A percentile compares a stretch with the other conserved stretches of the same genome.
Evolutionary conservation across 2,797 vertebrate genomes (phyloP).

Genomic region (Clarias laeviceps): DNA sequence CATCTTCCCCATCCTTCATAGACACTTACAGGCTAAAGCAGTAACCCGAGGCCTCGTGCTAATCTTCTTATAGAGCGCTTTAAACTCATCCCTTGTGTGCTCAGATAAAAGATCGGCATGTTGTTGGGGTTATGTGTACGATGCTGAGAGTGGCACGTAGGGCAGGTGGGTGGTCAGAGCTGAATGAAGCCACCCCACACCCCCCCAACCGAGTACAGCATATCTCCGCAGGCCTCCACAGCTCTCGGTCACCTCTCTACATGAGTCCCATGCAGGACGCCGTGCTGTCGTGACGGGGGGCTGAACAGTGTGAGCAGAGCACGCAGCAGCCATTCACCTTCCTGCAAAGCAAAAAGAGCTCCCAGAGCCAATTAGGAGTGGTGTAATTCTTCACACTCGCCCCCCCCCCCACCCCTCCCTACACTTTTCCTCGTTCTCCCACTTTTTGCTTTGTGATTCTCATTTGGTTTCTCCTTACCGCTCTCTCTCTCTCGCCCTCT

Average conservation of each 20-base stretch:
- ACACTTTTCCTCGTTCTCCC: not conserved
- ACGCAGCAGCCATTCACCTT: slow-evolving; percentile 44
- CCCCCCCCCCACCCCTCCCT: not conserved
- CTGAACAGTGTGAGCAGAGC: slow-evolving; percentile 7
- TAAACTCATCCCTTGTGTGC: slow-evolving; percentile 30
- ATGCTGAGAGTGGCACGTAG: slow-evolving; percentile 25
- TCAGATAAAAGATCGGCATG: slow-evolving; percentile 22
- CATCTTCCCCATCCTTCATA: not conserved
- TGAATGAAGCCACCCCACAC: slow-evolving; percentile 38
- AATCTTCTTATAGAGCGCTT: slow-evolving; percentile 22
- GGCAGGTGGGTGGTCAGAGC: slow-evolving; percentile 39
- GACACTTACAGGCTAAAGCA: not conserved
- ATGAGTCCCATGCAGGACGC: slow-evolving; percentile 37
- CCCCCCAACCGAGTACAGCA: slow-evolving; percentile 44
- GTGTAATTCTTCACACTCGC: slow-evolving; percentile 44
- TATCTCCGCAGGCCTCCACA: slow-evolving; percentile 45
- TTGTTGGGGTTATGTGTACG: slow-evolving; percentile 29
- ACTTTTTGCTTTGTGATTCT: slow-evolving; percentile 9
- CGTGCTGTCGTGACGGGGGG: slow-evolving; percentile 27
- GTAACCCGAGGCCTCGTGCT: not conserved
- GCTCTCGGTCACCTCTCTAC: slow-evolving; percentile 51
- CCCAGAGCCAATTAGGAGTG: slow-evolving; percentile 52
- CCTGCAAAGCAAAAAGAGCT: slow-evolving; percentile 37
- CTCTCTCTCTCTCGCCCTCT: slow-evolving; percentile 7
- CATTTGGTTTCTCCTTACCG: slow-evolving; percentile 12